Evolutionary conservation across 2,113 vertebrate genomes (phyloP), one percentile per base, ranked within the genome.

Genomic region (Ceyx cyanopectus): DNA sequence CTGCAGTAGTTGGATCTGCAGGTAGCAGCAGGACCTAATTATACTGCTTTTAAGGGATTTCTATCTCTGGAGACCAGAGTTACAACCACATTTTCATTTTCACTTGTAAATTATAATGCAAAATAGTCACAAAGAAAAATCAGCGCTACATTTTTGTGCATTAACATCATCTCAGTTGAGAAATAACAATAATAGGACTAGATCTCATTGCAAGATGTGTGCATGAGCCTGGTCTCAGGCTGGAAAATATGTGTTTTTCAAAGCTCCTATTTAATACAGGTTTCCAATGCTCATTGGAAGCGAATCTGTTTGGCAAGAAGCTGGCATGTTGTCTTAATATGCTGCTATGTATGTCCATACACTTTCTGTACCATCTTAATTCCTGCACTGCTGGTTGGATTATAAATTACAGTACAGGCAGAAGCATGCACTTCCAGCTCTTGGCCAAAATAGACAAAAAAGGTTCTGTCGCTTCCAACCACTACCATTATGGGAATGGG

Each of bases 31-130:
- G 75, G 69, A 92, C 78, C 51, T 57, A 90, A 84, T 86, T 81
- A 83, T 57, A 32, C 45, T 50, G 53, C 89, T 94, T 95, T 93
- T 79, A 69, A 69, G 86, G 70, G 70, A 76, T 58, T 92, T 80
- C 79, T 85, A 26, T 69, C 83, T 87, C 83, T 14, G 7, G 81
- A 88, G 78, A 87, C 58, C 81, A 79, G 17, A 79, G 77, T 51
- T 76, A 65, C 50, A 79, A 81, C 57, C 79, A 89, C 54, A 62
- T 80, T 53, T 86, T 68, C 66, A 37, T 66, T 92, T 94, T 48
- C 46, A 21, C 69, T 77, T 1, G 0, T 70, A 94, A 93, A 90
- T 14, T 37, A 32, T 45, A 93, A 86, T 2, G 12, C 2, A 65
- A 85, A 88, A 76, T 22, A 84, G 69, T 51, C 54, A 73, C 8